phyloP scores from a whole-genome alignment of 1,140 invertebrate genomes.

The Drosophila subobscura region DNA sequence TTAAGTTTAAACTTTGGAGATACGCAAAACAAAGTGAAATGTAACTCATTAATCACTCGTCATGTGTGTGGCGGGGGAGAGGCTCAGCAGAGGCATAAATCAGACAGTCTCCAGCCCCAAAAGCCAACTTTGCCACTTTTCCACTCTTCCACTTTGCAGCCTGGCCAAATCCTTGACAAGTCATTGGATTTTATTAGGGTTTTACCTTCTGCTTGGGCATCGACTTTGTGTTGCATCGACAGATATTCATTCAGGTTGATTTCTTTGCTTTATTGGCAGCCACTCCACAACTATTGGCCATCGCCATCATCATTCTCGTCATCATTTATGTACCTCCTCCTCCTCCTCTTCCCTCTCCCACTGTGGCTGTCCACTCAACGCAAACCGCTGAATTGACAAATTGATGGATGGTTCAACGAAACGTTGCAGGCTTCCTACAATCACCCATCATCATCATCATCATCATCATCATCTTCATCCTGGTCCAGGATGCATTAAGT shows the following conservation, averaged over 20 bases:
- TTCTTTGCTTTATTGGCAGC: slow-evolving; percentile 27
- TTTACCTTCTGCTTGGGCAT: not conserved
- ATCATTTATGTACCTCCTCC: not conserved
- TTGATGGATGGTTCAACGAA: slow-evolving; percentile 70
- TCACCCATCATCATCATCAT: not conserved
- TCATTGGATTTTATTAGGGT: slow-evolving; percentile 22
- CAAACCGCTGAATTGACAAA: slow-evolving; percentile 78
- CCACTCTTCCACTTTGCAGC: slow-evolving; percentile 36
- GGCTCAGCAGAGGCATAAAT: slow-evolving; percentile 20
- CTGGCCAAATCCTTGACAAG: slow-evolving; percentile 42
- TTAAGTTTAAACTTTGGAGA: slow-evolving; percentile 40
- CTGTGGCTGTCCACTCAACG: slow-evolving; percentile 44
- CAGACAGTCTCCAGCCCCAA: slow-evolving; percentile 25
- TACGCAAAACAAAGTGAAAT: slow-evolving; percentile 17
- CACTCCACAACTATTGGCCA: slow-evolving; percentile 26
- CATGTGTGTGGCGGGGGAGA: slow-evolving; percentile 41
- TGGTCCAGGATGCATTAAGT: slow-evolving; percentile 72
- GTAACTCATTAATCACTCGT: slow-evolving; percentile 45
- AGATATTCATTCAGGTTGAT: slow-evolving; percentile 21
- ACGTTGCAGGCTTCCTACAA: slow-evolving; percentile 35
- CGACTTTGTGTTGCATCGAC: not conserved
- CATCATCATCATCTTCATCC: not conserved
- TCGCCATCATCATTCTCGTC: slow-evolving; percentile 39
- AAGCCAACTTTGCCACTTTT: slow-evolving; percentile 35
- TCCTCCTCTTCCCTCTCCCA: not conserved